Conservation (phyloP, 1,140 invertebrate species). For the Brachystomella parvula region DNA sequence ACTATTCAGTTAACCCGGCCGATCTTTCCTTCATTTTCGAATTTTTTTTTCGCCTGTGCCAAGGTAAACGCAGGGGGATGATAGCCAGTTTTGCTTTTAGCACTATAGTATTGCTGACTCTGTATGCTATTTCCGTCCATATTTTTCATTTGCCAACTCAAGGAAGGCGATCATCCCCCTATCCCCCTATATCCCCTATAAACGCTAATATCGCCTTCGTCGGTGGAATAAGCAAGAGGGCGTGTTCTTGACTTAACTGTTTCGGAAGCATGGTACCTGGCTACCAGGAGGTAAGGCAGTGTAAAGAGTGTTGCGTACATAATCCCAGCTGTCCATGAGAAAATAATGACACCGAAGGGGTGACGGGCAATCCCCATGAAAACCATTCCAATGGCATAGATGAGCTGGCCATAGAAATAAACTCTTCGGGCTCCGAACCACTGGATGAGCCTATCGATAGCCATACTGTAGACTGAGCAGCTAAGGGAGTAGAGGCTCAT, state of each 20-base stretch:
- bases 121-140: no score
- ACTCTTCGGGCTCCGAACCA: constrained; percentile 64
- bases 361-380: constrained; percentile 71
- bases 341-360: constrained; percentile 70
- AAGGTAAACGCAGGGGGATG: no score
- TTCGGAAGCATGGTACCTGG: constrained; percentile 81
- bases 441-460: constrained; percentile 79
- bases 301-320: constrained; percentile 97
- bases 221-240: no score
- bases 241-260: constrained; percentile 64
- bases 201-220: no score
- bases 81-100: no score
- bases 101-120: no score
- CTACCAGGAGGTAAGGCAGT: constrained; percentile 88
- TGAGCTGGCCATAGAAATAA: constrained; percentile 82
- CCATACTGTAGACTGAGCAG: constrained; percentile 81
- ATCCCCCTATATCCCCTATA: no score
- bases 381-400: constrained; percentile 81
- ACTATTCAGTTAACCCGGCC: no score
- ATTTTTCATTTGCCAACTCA: no score
- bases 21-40: no score
- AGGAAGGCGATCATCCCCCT: no score
- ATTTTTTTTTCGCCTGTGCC: no score
- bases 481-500: constrained; percentile 95
- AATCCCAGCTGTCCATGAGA: constrained; percentile 83